Evolutionary conservation across 1,140 invertebrate species (phyloP).

Genomic region (Lucilia cuprina): DNA sequence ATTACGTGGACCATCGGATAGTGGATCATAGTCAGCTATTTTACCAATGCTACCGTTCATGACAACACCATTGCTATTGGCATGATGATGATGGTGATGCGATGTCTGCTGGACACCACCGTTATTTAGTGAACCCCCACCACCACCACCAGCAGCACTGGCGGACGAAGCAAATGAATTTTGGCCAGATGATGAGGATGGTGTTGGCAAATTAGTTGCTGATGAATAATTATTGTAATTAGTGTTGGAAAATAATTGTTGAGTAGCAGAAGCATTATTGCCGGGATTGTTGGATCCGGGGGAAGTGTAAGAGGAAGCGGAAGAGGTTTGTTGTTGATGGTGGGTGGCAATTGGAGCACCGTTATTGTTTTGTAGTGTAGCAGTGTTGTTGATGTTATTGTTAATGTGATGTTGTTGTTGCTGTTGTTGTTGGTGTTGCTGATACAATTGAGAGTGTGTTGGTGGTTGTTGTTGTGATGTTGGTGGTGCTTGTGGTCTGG

Average conservation of each 20-base stretch:
- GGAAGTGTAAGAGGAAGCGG: slow-evolving; percentile 38
- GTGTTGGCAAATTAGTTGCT: slow-evolving; percentile 45
- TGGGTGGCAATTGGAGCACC: slow-evolving; percentile 40
- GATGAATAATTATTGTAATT: slow-evolving; percentile 54
- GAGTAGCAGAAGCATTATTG: slow-evolving; percentile 41
- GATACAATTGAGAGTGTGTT: not conserved
- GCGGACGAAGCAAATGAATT: slow-evolving; percentile 16
- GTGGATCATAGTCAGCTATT: slow-evolving; percentile 82
- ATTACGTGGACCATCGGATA: slow-evolving; percentile 73
- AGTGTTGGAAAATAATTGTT: slow-evolving; percentile 52
- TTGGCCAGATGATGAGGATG: slow-evolving; percentile 30
- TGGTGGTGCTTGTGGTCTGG: slow-evolving; percentile 37
- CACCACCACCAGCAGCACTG: slow-evolving; percentile 16
- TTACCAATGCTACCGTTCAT: slow-evolving; percentile 66
- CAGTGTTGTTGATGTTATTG: slow-evolving; percentile 31
- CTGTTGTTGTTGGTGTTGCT: slow-evolving; percentile 42
- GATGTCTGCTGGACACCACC: slow-evolving; percentile 47
- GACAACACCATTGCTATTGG: slow-evolving; percentile 30
- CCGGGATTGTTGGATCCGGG: slow-evolving; percentile 35
- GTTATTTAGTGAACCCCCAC: slow-evolving; percentile 29
- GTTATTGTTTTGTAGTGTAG: slow-evolving; percentile 37
- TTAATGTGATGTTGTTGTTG: slow-evolving; percentile 41
- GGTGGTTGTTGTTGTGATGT: slow-evolving; percentile 36
- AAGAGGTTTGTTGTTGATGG: slow-evolving; percentile 44
- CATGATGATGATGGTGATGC: slow-evolving; percentile 34